Percentiles rank a stretch among this genome's conserved stretches.
These are phyloP conservation scores for Capromys pilorides DNA, from an alignment of 2,797 vertebrate species.

Conservation along the genomic window DNA sequence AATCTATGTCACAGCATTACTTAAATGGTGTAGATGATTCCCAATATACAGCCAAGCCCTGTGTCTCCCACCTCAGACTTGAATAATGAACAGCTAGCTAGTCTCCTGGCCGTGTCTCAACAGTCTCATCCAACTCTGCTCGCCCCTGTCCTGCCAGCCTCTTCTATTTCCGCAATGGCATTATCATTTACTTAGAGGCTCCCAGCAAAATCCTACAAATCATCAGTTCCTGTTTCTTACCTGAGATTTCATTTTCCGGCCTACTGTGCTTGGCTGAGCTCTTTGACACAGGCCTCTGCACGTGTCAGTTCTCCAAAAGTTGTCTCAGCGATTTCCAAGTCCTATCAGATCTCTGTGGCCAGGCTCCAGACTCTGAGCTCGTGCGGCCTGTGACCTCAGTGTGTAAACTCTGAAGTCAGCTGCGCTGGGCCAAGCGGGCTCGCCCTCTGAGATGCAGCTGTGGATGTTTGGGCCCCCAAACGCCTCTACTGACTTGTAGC, in stretches of 20 bases:
- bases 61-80: neutral
- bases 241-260: neutral
- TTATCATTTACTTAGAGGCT: neutral
- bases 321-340: neutral
- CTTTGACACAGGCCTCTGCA: neutral
- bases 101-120: neutral
- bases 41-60: neutral
- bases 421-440: rapidly evolving
- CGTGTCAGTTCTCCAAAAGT: neutral
- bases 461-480: neutral
- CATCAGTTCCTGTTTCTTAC: neutral
- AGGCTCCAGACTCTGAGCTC: neutral
- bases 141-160: neutral
- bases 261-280: neutral
- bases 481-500: neutral
- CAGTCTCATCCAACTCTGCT: neutral
- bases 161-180: neutral
- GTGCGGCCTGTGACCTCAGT: neutral
- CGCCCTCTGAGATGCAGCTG: neutral
- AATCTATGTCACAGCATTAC: neutral
- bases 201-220: neutral
- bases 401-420: neutral
- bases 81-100: neutral
- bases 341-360: conserved; percentile 13
- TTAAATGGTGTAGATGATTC: neutral